phyloP scores from a whole-genome alignment of 2,888 invertebrate genomes.

The Orgyia antiqua region DNA sequence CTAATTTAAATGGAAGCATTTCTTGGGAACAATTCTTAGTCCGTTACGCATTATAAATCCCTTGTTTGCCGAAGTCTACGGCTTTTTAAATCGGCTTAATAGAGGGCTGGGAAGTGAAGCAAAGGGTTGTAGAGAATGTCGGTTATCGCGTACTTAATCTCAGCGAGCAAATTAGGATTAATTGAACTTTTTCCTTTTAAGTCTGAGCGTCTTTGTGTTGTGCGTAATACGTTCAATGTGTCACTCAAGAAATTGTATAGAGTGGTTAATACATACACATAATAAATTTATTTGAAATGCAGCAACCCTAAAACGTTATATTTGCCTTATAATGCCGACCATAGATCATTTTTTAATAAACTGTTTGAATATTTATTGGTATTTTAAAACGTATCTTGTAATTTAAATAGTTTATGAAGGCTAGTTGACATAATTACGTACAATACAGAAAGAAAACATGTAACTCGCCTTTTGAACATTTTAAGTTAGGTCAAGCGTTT shows the following conservation, averaged over 20 bases:
- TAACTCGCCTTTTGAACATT: no score
- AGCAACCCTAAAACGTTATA: no score
- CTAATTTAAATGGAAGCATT: conserved; percentile 48
- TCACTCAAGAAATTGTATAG: conserved; percentile 46
- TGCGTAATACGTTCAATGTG: conserved; percentile 63
- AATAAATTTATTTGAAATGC: no score
- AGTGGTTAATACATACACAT: conserved; percentile 40
- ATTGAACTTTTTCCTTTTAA: conserved; percentile 73
- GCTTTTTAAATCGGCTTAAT: conserved; percentile 73
- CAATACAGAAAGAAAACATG: no score
- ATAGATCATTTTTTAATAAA: no score
- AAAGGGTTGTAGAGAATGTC: conserved; percentile 69
- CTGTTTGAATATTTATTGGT: no score
- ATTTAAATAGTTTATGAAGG: no score
- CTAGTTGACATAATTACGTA: no score
- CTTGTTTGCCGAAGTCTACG: conserved; percentile 67
- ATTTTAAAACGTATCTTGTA: no score
- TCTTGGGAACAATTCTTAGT: conserved; percentile 55
- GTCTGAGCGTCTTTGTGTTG: conserved; percentile 58
- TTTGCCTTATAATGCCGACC: no score
- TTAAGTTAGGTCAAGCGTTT: no score
- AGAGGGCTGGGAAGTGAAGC: conserved; percentile 57
- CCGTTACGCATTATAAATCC: conserved; percentile 68
- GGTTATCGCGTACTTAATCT: conserved; percentile 72
- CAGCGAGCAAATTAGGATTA: conserved; percentile 75